Percentiles rank a stretch among this genome's conserved stretches.
These are phyloP conservation scores for Pseudois nayaur DNA, from an alignment of 2,113 vertebrate species.

Conservation along the genomic window DNA sequence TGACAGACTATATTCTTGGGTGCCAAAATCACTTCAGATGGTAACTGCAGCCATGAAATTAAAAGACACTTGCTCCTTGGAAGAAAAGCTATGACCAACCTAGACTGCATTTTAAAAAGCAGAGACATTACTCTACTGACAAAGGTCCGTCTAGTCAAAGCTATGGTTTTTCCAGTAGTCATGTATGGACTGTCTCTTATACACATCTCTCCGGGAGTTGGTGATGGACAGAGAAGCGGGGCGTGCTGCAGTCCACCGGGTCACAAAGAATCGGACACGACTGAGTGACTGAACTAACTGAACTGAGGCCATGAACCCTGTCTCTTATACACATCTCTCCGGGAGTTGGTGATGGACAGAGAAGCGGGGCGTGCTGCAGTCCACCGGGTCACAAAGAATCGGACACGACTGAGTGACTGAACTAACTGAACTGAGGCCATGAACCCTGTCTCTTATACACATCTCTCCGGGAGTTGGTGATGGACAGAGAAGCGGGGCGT, in stretches of 20 bases:
- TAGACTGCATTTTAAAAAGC: not conserved
- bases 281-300: not conserved
- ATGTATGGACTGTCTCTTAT: too few relatives aligned
- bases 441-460: too few relatives aligned
- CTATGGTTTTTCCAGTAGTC: not conserved
- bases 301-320: not conserved
- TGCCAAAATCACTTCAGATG: not conserved
- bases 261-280: fast-evolving
- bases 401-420: fast-evolving
- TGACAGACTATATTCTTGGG: not conserved
- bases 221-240: not conserved
- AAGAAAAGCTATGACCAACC: not conserved
- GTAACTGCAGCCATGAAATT: not conserved
- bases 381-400: not conserved
- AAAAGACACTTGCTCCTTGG: not conserved
- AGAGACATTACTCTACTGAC: not conserved
- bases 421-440: not conserved
- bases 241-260: not conserved
- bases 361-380: not conserved
- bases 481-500: not conserved
- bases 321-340: too few relatives aligned
- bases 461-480: not conserved
- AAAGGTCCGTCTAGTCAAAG: not conserved
- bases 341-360: not conserved
- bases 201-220: too few relatives aligned